phyloP scores from a whole-genome alignment of 2,113 vertebrate species.

The Syngnathus scovelli region DNA sequence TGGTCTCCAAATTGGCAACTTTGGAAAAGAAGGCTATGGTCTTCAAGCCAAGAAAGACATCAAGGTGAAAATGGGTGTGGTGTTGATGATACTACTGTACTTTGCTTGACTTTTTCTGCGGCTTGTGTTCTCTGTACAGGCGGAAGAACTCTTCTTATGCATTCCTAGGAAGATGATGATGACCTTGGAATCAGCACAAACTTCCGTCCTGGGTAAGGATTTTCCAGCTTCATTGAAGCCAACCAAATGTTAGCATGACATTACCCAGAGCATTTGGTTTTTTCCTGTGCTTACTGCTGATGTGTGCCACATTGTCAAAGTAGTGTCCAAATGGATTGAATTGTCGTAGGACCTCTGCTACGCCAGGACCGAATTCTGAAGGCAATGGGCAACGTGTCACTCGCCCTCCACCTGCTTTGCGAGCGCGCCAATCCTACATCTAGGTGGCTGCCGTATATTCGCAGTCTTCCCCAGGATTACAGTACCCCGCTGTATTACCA shows the following conservation, averaged over 20 bases:
- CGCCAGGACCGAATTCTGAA: conserved; percentile 94
- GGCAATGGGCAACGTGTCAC: conserved; percentile 95
- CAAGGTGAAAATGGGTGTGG: conserved; percentile 69
- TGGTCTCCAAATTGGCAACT: conserved; percentile 83
- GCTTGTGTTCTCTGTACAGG: conserved; percentile 62
- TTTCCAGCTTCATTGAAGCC: neutral
- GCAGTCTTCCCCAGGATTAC: conserved; percentile 86
- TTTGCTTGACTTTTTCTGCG: neutral
- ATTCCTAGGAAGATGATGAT: conserved; percentile 94
- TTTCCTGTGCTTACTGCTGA: neutral
- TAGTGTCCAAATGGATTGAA: neutral
- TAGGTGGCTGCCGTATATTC: conserved; percentile 93
- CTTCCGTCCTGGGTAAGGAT: conserved; percentile 86
- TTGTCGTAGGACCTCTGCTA: conserved; percentile 80
- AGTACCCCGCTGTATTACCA: conserved; percentile 92
- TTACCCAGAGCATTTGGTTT: neutral
- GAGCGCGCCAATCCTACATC: conserved; percentile 83
- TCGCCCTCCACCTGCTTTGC: conserved; percentile 93
- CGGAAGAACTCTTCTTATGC: conserved; percentile 96
- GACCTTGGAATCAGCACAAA: conserved; percentile 96
- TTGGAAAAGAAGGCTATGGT: conserved; percentile 88
- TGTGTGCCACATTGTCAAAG: neutral
- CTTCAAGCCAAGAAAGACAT: conserved; percentile 88
- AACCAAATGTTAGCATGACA: neutral
- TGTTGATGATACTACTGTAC: no score